phyloP scores from a whole-genome alignment of 2,797 vertebrate species.

The Esox lucius region DNA sequence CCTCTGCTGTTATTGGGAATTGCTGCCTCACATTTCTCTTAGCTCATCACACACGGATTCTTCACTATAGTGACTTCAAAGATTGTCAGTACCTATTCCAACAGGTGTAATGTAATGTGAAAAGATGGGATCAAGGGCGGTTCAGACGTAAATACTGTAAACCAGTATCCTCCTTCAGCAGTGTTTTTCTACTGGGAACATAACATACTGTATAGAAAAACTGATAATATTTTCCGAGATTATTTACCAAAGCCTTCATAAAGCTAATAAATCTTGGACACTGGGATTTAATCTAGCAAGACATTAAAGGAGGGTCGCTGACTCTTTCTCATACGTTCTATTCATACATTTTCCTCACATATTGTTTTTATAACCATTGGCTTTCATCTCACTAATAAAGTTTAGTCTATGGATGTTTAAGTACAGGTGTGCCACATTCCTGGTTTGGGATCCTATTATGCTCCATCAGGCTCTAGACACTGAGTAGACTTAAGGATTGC shows the following conservation, averaged over 20 bases:
- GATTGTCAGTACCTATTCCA: neutral
- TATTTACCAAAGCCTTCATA: neutral
- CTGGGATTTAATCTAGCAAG: neutral
- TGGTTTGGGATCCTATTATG: slow-evolving; percentile 72
- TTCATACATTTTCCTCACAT: neutral
- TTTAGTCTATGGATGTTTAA: slow-evolving; percentile 76
- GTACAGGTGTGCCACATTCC: slow-evolving; percentile 84
- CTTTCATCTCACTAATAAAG: slow-evolving; percentile 72
- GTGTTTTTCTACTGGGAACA: neutral
- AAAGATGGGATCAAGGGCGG: neutral
- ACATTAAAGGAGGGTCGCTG: neutral
- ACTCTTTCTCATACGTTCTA: neutral
- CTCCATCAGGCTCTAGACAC: slow-evolving; percentile 87
- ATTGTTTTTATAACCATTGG: slow-evolving; percentile 38
- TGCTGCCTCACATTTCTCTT: neutral
- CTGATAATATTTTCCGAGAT: no score
- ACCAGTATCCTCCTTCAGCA: neutral
- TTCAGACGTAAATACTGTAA: neutral
- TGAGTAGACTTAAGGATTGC: slow-evolving; percentile 80
- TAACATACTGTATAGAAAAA: neutral
- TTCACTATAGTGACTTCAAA: neutral
- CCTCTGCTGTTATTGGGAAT: slow-evolving; percentile 4
- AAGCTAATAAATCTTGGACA: neutral
- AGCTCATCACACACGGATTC: slow-evolving; percentile 13
- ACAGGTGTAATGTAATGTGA: neutral